Base-by-base conservation (phyloP, 2,113 vertebrate genomes). In the Calypte anna region DNA sequence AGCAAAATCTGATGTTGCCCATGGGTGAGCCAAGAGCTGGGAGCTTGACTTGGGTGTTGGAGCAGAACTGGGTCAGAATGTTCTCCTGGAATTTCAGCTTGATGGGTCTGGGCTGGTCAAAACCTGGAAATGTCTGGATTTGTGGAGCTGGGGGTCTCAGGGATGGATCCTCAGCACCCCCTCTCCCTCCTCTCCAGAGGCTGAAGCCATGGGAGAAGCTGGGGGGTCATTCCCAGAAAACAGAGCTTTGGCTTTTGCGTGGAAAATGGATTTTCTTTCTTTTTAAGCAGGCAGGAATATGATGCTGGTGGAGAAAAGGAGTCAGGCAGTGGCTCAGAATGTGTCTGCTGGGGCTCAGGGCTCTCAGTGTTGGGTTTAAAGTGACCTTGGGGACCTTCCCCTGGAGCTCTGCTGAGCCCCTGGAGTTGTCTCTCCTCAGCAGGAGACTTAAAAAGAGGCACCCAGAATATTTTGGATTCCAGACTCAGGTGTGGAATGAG, bases 101-200 rank as follows among this genome's bases (percentile, higher is more conserved):
- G 7, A 9, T 53, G 11, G 3, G 59, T 51, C 63, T 40, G 63
- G 23, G 23, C 53, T 54, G 54, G 62, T 36, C 59, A 33, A 78
- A 82, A 43, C 2, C 30, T 46, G 62, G 36, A 38, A 38, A 38
- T 38, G 8, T 38, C 36, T 38, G 36, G 36, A 38, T 38, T 38
- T 38, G 36, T 38, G 10, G 36, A 55, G 28, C 77, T 62, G 0
- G 73, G 38, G 28, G 33, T 51, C 6, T 0, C 0, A 0, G 68
- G 36, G 23, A 16, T 25, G 4, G 11, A 9, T 36, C 33, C 48
- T 8, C 6, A 9, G 16, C 51, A 33, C 27, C 38, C 14, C 28
- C 8, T 48, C 70, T 43, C 50, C 17, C 57, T 36, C 3, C 2
- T 14, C 48, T 40, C 2, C 1, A 54, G 62, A 40, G 38, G 25